Conservation (phyloP, 2,113 vertebrate species). For the Engystomops pustulosus region DNA sequence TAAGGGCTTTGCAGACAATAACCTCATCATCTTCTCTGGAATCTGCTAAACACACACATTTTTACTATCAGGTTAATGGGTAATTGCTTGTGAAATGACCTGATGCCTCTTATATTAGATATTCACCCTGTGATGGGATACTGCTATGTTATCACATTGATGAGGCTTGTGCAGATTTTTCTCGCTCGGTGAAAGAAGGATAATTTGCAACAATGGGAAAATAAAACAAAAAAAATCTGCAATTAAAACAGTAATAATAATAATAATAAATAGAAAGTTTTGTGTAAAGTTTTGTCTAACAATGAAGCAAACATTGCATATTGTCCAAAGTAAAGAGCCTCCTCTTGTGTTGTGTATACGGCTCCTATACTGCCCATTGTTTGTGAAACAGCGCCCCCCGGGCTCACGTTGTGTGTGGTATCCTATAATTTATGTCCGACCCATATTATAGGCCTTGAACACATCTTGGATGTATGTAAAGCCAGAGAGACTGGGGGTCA, state of each 20-base stretch:
- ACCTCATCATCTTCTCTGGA: not conserved
- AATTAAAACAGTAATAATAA: no score
- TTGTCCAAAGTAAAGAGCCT: fast-evolving
- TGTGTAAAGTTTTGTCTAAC: no score
- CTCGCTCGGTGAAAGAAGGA: not conserved
- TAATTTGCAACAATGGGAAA: not conserved
- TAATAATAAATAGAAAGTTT: no score
- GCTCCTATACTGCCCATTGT: not conserved
- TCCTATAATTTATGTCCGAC: no score
- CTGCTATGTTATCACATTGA: not conserved
- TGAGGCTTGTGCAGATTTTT: not conserved
- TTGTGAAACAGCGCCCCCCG: no score
- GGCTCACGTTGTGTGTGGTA: no score
- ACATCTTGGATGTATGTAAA: no score
- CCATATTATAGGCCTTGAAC: no score
- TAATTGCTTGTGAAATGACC: conserved; percentile 20
- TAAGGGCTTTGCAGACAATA: not conserved
- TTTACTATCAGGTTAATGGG: not conserved
- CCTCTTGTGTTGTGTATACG: not conserved
- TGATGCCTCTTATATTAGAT: conserved; percentile 8
- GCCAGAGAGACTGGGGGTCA: no score
- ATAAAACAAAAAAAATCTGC: no score
- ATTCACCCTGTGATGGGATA: not conserved
- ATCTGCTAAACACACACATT: not conserved
- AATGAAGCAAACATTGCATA: no score